phyloP scores from a whole-genome alignment of 1,140 invertebrate species.

The Heliothis virescens region DNA sequence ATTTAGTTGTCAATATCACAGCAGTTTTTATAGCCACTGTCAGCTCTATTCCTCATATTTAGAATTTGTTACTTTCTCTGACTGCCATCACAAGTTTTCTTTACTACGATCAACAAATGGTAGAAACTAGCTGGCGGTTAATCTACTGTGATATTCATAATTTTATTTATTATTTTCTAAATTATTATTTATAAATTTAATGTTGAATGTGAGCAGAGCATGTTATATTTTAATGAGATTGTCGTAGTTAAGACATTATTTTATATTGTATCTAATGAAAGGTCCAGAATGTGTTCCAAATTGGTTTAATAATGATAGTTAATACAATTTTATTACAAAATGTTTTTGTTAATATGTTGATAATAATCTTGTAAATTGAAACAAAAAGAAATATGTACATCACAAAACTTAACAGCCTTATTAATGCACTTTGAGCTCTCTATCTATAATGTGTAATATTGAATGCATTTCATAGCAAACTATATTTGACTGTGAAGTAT shows the following conservation, averaged over 20 bases:
- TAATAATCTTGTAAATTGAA: conserved; percentile 41
- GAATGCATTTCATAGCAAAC: conserved; percentile 69
- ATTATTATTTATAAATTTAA: conserved; percentile 77
- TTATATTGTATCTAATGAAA: conserved; percentile 73
- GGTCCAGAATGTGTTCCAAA: conserved; percentile 83
- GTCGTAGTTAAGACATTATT: conserved; percentile 79
- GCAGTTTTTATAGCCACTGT: conserved; percentile 79
- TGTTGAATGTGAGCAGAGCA: conserved; percentile 74
- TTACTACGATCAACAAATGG: conserved; percentile 38
- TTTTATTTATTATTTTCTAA: conserved; percentile 82
- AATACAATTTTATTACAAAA: conserved; percentile 71
- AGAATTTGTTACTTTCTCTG: conserved; percentile 22
- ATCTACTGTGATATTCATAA: conserved; percentile 85
- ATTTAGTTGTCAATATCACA: conserved; percentile 83
- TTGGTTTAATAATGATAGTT: conserved; percentile 73
- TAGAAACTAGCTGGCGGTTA: conserved; percentile 78
- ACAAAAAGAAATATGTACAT: conserved; percentile 58
- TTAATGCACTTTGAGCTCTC: conserved; percentile 70
- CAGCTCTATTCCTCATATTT: conserved; percentile 59
- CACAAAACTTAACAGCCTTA: conserved; percentile 62
- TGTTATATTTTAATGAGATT: conserved; percentile 78
- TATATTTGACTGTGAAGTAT: conserved; percentile 65
- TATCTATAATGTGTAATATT: conserved; percentile 63
- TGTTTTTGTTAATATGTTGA: conserved; percentile 66
- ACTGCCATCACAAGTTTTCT: conserved; percentile 37